Conservation (phyloP, 1,140 invertebrate genomes). For the Hesperophylax magnus region DNA sequence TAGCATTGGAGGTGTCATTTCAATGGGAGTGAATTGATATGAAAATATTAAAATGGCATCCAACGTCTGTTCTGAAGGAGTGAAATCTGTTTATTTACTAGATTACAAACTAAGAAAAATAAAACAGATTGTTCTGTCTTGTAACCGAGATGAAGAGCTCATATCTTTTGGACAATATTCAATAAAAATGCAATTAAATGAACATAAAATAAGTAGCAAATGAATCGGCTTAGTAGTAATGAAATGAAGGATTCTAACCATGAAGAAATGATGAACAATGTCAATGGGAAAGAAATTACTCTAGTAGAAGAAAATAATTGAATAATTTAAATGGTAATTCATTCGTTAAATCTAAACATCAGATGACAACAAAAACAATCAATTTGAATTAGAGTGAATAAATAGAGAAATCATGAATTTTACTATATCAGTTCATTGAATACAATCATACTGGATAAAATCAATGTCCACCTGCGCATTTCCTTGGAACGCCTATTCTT, state of each 20-base stretch:
- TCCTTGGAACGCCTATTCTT: conserved; percentile 38
- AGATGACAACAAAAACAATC: not conserved
- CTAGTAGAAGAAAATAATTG: conserved; percentile 10
- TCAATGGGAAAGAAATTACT: conserved; percentile 29
- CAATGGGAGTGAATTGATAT: conserved; percentile 11
- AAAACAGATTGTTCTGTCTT: not conserved
- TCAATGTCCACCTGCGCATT: conserved; percentile 7
- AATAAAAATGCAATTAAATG: conserved; percentile 35
- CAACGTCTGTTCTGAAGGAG: not conserved
- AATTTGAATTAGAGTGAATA: conserved; percentile 46
- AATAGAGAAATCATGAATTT: conserved; percentile 44
- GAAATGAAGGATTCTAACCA: not conserved
- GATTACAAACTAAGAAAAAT: not conserved
- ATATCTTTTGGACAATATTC: not conserved
- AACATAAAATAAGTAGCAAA: conserved; percentile 18
- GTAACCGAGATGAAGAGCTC: not conserved
- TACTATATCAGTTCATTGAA: conserved; percentile 41
- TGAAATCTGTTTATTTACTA: not conserved
- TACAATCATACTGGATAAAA: conserved; percentile 39
- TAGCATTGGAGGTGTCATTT: conserved; percentile 29
- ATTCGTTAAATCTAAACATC: conserved; percentile 17
- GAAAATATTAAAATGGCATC: conserved; percentile 15
- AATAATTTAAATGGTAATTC: too few relatives aligned
- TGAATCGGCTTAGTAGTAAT: conserved; percentile 2
- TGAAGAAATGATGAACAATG: not conserved